These are phyloP conservation scores for Microchrysa polita DNA, from an alignment of 2,888 invertebrate species.

Conservation along the genomic window DNA sequence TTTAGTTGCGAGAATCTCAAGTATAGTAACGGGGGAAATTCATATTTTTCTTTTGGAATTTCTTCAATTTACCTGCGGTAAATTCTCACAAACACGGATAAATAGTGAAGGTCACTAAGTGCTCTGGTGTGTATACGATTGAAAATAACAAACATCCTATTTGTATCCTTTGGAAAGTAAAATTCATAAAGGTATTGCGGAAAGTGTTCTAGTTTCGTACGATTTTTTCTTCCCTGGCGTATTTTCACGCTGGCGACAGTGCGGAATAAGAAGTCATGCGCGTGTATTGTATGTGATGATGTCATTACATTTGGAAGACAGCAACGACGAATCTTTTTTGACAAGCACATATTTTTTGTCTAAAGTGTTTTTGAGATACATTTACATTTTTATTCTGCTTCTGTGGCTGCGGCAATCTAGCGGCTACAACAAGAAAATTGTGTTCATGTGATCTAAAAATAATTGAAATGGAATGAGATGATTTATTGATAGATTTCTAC, in stretches of 20 bases:
- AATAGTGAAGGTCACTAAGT: constrained; percentile 24
- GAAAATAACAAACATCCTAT: background rate
- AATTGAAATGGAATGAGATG: constrained; percentile 7
- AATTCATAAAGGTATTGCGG: too few species aligned
- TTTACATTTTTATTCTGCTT: background rate
- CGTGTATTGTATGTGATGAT: constrained; percentile 18
- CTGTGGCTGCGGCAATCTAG: background rate
- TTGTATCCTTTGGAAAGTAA: background rate
- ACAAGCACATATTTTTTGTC: constrained; percentile 10
- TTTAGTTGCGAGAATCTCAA: background rate
- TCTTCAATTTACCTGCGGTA: constrained; percentile 11
- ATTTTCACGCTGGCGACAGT: background rate
- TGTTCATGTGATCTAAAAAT: constrained; percentile 19
- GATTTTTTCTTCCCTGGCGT: background rate
- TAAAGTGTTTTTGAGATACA: constrained; percentile 13
- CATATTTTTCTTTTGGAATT: background rate
- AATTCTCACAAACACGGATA: background rate
- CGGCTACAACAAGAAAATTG: background rate
- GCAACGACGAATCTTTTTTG: background rate
- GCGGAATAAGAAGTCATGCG: constrained; percentile 23
- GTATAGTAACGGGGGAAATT: background rate
- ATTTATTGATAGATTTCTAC: constrained; percentile 31
- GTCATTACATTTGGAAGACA: constrained; percentile 16
- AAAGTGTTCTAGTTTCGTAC: constrained; percentile 7
- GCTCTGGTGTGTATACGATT: constrained; percentile 21